Conservation (phyloP, 2,113 vertebrate genomes). For the rat (Rattus norvegicus) region DNA sequence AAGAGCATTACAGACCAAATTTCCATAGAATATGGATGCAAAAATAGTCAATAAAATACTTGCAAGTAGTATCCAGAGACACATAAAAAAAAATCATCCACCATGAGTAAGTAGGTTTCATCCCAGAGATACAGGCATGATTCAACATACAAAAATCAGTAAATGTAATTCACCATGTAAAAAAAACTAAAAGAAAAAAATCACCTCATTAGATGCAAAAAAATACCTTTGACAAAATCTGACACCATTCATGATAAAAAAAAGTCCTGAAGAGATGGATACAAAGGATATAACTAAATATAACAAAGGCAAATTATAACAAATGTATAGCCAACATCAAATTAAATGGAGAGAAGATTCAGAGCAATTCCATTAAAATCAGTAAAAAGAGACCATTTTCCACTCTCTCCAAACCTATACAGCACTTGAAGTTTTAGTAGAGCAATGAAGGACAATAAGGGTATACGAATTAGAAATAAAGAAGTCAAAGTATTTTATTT, state of each 20-base stretch:
- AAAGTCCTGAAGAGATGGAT: not conserved
- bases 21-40: not conserved
- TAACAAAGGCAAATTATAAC: not conserved
- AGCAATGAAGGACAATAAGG: not conserved
- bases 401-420: not conserved
- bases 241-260: not conserved
- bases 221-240: not conserved
- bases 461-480: not conserved
- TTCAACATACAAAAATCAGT: not conserved
- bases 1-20: not conserved
- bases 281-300: not conserved
- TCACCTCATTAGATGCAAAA: not conserved
- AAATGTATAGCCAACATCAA: not conserved
- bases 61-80: not conserved
- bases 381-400: not conserved
- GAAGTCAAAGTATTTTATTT: not conserved
- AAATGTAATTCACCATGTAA: not conserved
- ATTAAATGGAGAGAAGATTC: not conserved
- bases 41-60: not conserved
- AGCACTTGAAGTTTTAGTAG: not conserved
- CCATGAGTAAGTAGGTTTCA: not conserved
- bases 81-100: not conserved
- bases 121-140: not conserved
- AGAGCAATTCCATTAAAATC: not conserved
- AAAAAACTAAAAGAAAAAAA: not conserved